A percentile compares a stretch with the other conserved stretches of the same genome.
Conservation (phyloP, 2,113 vertebrate species). For the Paraplagusia blochii region DNA sequence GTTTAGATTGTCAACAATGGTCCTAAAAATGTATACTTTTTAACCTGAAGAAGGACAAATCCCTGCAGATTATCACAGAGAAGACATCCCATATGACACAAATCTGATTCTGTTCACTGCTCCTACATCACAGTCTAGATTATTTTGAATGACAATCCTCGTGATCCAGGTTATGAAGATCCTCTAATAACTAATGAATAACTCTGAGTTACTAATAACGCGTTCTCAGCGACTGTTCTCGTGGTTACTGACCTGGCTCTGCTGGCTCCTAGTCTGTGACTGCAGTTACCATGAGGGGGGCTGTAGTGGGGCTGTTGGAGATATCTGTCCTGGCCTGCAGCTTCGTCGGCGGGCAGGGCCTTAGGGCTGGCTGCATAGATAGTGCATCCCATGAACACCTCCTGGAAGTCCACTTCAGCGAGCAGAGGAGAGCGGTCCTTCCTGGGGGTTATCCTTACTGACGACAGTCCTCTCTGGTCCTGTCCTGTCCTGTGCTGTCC, state of each 20-base stretch:
- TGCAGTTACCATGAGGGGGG: slow-evolving; percentile 65
- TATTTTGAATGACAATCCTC: too few species aligned
- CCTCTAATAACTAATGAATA: not conserved
- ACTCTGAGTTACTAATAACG: not conserved
- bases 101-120: too few species aligned
- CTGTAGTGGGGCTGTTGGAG: slow-evolving; percentile 52
- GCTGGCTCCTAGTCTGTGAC: slow-evolving; percentile 66
- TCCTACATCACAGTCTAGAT: too few species aligned
- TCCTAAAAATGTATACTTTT: too few species aligned
- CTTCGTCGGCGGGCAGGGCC: slow-evolving; percentile 71
- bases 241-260: slow-evolving; percentile 56
- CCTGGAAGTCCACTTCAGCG: slow-evolving; percentile 51
- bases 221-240: not conserved
- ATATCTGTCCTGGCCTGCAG: slow-evolving; percentile 61
- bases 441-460: slow-evolving; percentile 48
- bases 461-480: too few species aligned
- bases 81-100: too few species aligned
- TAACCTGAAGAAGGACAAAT: too few species aligned
- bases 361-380: slow-evolving; percentile 76
- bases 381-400: slow-evolving; percentile 76
- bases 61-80: too few species aligned
- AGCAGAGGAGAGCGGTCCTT: slow-evolving; percentile 46
- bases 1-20: too few species aligned
- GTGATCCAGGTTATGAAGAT: too few species aligned
- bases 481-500: slow-evolving; percentile 46